A percentile compares a stretch with the other conserved stretches of the same genome.
phyloP scores from a whole-genome alignment of 2,113 vertebrate species.

The Ornithorhynchus anatinus region DNA sequence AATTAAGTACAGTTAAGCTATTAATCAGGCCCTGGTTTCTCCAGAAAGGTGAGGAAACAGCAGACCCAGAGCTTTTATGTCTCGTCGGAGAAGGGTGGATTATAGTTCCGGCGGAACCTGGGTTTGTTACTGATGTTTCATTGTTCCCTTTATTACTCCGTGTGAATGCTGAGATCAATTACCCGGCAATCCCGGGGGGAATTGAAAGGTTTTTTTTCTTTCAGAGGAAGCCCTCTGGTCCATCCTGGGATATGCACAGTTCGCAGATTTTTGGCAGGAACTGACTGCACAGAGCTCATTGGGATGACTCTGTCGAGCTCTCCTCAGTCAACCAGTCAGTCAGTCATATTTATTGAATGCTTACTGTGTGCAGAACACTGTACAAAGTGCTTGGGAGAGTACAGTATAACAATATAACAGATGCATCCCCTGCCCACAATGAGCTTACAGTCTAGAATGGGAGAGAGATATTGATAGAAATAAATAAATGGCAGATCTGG shows the following conservation, averaged over 20 bases:
- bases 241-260: no score
- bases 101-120: rapidly evolving
- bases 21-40: constrained; percentile 54
- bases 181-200: not conserved
- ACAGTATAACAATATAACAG: no score
- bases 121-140: not conserved
- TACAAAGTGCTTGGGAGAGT: no score
- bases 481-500: no score
- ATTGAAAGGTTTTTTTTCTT: not conserved
- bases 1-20: constrained; percentile 39
- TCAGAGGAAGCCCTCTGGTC: no score
- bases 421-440: no score
- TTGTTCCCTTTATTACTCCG: not conserved
- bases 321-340: not conserved
- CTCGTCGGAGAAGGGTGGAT: rapidly evolving
- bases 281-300: rapidly evolving
- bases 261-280: not conserved
- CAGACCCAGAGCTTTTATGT: not conserved
- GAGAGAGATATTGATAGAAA: no score
- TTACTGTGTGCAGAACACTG: no score
- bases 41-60: not conserved
- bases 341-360: no score
- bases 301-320: not conserved
- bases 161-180: not conserved
- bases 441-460: no score